Evolutionary conservation across 2,888 invertebrate species (phyloP), one percentile per base, ranked within the genome.

Genomic region (Ferdinandea cuprea): DNA sequence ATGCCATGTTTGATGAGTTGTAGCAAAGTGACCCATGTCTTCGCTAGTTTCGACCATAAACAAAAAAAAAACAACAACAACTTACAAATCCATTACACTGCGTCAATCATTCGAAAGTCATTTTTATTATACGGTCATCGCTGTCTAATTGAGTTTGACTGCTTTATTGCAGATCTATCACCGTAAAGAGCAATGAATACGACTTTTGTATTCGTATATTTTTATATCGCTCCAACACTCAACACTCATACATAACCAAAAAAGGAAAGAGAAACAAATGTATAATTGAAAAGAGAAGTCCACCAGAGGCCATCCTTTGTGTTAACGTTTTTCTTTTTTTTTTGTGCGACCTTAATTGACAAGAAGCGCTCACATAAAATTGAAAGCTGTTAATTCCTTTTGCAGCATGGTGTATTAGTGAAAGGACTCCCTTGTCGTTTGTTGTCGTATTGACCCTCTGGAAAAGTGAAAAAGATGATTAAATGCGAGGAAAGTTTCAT

Each of bases 71-170:
- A 28, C 30, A 69, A 32, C 5, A 61, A 48, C 13, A 54, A 63
- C n/a, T 77, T 56, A 71, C 77, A 71, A 63, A 69, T 63, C 69
- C 69, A 77, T 71, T 77, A 69, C 48, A 63, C 37, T 40, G 46
- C 48, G 77, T 63, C 69, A 69, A 56, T 77, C 69, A 77, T 40
- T 63, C 17, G 56, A 71, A 77, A 69, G 77, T 48, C 69, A 71
- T 48, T 56, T 69, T 71, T 63, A 76, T 54, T 69, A 25, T 25
- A 54, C 19, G 52, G 37, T 30, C 44, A 8, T 52, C 46, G 32
- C 32, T 56, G 25, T 44, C 61, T 46, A 61, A 46, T 61, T 61
- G 61, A 13, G 32, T 17, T 32, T 46, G 44, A 13, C 42, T 17
- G 42, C 42, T 30, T 44, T n/a, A 30, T 44, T 17, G 42, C 3